phyloP scores from a whole-genome alignment of 2,797 vertebrate species.

The Fistularia tabacaria region DNA sequence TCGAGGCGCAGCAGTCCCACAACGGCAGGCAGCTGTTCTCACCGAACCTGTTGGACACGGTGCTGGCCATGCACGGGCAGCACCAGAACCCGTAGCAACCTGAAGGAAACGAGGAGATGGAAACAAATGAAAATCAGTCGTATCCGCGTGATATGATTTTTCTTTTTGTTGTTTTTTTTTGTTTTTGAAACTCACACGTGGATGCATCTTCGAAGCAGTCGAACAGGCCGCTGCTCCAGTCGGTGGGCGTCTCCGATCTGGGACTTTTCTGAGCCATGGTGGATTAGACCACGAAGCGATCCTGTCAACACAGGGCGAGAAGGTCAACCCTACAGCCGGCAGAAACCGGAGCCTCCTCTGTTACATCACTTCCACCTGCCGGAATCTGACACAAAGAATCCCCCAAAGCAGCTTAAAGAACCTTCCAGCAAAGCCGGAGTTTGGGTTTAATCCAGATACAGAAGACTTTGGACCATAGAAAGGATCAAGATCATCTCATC shows the following conservation, averaged over 20 bases:
- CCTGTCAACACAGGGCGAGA: neutral
- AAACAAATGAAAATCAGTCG: neutral
- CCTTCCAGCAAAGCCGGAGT: too few relatives aligned
- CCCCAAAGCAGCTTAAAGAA: too few relatives aligned
- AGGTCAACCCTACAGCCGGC: too few relatives aligned
- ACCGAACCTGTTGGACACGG: constrained; percentile 35
- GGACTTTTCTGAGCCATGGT: neutral
- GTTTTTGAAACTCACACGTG: constrained; percentile 35
- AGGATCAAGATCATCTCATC: too few relatives aligned
- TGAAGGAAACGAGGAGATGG: neutral
- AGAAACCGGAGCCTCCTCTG: too few relatives aligned
- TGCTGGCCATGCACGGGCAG: constrained; percentile 54
- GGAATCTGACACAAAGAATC: too few relatives aligned
- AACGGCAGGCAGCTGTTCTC: constrained; percentile 47
- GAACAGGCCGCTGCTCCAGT: constrained; percentile 28
- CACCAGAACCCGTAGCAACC: constrained; percentile 62
- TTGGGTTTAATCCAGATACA: too few relatives aligned
- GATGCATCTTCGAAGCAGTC: constrained; percentile 38
- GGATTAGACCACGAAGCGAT: neutral
- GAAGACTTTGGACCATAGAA: too few relatives aligned
- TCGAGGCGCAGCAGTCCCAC: constrained; percentile 34
- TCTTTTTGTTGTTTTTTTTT: neutral
- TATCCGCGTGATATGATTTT: neutral
- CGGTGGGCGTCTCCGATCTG: neutral
- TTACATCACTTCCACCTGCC: too few relatives aligned